Evolutionary conservation across 2,113 vertebrate species (phyloP), one percentile per base, ranked within the genome.

Genomic region (Phylloscopus whistleri): DNA sequence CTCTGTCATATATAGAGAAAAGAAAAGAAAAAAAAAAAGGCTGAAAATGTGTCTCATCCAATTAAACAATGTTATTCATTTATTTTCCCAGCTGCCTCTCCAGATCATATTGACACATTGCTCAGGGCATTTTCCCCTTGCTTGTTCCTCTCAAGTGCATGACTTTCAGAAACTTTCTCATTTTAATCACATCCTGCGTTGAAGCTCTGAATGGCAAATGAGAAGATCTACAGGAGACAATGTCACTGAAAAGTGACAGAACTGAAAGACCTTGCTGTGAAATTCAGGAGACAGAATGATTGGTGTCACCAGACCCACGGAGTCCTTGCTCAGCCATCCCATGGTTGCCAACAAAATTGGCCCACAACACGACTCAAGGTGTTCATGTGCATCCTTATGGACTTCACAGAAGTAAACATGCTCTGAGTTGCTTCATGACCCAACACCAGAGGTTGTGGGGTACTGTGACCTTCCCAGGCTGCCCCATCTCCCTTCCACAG

Each of bases 131-230:
- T 66, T 84, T 78, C 39, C 43, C 43, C 39, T 89, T 87, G 43
- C 56, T 68, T 48, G 27, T 43, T 90, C 48, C 62, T 87, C 48
- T 92, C 55, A 87, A 80, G 70, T 80, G 39, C 55, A 31, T 2
- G 19, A 93, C 94, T 93, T 96, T 60, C 51, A 87, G 53, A 92
- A 90, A 70, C 39, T 77, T 85, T 55, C 48, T 79, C 19, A 84
- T 92, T 95, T 93, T 74, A 87, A 67, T 89, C 75, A 87, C 9
- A 0, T 77, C 74, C 74, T 79, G 23, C 63, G 74, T 52, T 1
- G 12, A 93, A 93, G 49, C 19, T 93, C 59, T 6, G 8, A 85
- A 92, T 67, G 81, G 70, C 70, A 94, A 95, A 91, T 89, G 56
- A 92, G 28, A 21, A 92, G 28, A 21, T 23, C 21, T 60, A 3